Evolutionary conservation across 2,797 vertebrate species (phyloP).

Genomic region (Pseudochirops cupreus): DNA sequence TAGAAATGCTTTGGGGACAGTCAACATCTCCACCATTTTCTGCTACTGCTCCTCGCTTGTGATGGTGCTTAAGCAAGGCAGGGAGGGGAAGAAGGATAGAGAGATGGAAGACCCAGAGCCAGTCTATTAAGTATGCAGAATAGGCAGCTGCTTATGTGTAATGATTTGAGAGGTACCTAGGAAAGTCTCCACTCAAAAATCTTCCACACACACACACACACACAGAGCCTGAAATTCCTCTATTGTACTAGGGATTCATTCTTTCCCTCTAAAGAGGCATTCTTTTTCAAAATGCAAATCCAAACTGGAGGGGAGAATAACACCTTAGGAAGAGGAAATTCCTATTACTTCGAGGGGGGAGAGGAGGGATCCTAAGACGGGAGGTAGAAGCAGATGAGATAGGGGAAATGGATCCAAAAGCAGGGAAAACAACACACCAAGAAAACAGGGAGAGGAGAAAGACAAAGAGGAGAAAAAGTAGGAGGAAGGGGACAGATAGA

Average conservation of each 20-base stretch:
- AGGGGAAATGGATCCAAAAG: not conserved
- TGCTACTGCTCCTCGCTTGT: not conserved
- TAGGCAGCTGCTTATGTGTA: not conserved
- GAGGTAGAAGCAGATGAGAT: not conserved
- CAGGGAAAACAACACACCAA: not conserved
- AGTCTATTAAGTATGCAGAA: not conserved
- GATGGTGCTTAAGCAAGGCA: not conserved
- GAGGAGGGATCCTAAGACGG: not conserved
- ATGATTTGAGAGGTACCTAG: not conserved
- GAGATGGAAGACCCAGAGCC: not conserved
- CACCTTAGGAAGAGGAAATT: not conserved
- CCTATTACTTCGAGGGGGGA: not conserved
- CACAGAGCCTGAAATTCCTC: not conserved
- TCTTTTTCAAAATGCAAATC: not conserved
- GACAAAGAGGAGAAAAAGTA: not conserved
- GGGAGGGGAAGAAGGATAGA: not conserved
- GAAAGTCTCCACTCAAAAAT: not conserved
- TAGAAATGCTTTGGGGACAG: not conserved
- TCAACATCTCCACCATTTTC: not conserved
- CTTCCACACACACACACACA: not conserved
- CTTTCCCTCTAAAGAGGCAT: not conserved
- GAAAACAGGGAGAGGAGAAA: not conserved
- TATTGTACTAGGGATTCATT: not conserved
- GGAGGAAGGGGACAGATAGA: slow-evolving; percentile 5
- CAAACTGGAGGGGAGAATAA: not conserved